Percentiles rank a stretch among this genome's conserved stretches.
phyloP scores from a whole-genome alignment of 2,888 invertebrate species.

The Trilocha varians region DNA sequence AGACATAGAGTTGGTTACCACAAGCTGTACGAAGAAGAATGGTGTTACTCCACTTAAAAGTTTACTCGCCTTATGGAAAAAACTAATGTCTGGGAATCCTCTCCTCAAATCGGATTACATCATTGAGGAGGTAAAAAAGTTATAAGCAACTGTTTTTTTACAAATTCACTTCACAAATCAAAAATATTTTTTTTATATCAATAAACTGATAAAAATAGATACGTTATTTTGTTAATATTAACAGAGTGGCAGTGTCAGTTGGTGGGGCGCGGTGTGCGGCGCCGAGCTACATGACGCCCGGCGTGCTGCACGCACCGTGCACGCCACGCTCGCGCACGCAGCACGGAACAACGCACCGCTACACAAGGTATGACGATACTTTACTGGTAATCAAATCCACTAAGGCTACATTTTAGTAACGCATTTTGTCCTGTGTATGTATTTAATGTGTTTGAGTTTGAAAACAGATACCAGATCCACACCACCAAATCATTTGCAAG shows the following conservation, averaged over 20 bases:
- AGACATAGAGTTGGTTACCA: constrained; percentile 43
- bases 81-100: constrained; percentile 74
- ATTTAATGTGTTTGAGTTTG: too few species aligned
- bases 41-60: constrained; percentile 72
- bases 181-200: too few species aligned
- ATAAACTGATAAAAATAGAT: too few species aligned
- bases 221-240: not conserved
- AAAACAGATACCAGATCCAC: too few species aligned
- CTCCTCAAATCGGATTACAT: constrained; percentile 44
- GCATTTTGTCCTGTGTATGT: too few species aligned
- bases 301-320: constrained; percentile 32
- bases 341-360: constrained; percentile 8
- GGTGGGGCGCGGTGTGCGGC: constrained; percentile 47
- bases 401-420: too few species aligned
- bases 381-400: too few species aligned
- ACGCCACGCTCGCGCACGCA: constrained; percentile 26
- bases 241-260: constrained; percentile 20
- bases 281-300: constrained; percentile 41
- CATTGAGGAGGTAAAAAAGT: constrained; percentile 25
- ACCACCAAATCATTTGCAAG: too few species aligned
- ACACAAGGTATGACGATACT: constrained; percentile 26
- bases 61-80: constrained; percentile 87
- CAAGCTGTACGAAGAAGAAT: constrained; percentile 52
- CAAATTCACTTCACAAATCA: too few species aligned
- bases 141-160: not conserved